phyloP scores from a whole-genome alignment of 2,888 invertebrate genomes.

The Ormyrus rosae region DNA sequence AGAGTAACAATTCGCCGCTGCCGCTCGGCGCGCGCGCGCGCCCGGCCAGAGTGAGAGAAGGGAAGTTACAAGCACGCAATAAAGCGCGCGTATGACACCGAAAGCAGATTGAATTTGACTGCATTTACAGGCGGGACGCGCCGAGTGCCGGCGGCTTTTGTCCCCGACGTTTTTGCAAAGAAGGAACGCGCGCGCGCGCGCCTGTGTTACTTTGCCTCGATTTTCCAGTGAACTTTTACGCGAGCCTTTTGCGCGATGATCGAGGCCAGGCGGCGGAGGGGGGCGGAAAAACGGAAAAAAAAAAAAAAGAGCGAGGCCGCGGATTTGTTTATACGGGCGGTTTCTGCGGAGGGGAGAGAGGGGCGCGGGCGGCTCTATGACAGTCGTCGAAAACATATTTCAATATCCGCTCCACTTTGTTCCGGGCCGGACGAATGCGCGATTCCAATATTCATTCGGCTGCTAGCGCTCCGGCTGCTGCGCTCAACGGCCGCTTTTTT shows the following conservation, averaged over 20 bases:
- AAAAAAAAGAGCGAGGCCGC: slow-evolving; percentile 3
- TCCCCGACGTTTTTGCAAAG: slow-evolving; percentile 20
- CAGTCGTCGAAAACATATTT: slow-evolving; percentile 66
- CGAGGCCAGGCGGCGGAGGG: neutral
- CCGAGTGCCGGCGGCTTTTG: neutral
- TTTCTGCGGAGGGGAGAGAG: neutral
- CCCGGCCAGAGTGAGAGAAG: neutral
- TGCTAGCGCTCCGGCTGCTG: slow-evolving; percentile 16
- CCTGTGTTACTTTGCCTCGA: slow-evolving; percentile 44
- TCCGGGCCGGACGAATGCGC: slow-evolving; percentile 61
- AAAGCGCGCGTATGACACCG: slow-evolving; percentile 14
- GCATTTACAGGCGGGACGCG: slow-evolving; percentile 3
- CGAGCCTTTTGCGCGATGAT: neutral
- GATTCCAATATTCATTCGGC: slow-evolving; percentile 68
- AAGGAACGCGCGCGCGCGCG: neutral
- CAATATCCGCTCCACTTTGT: slow-evolving; percentile 68
- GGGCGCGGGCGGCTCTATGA: slow-evolving; percentile 46
- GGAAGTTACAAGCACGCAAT: slow-evolving; percentile 27
- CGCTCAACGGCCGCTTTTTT: slow-evolving; percentile 37
- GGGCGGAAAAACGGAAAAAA: neutral
- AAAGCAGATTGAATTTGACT: slow-evolving; percentile 40
- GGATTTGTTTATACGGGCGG: slow-evolving; percentile 44
- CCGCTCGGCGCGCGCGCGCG: no score
- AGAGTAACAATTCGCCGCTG: slow-evolving; percentile 31
- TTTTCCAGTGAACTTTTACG: slow-evolving; percentile 6